Conservation (phyloP, 1,140 invertebrate genomes). For the Scaptomyza pallida region DNA sequence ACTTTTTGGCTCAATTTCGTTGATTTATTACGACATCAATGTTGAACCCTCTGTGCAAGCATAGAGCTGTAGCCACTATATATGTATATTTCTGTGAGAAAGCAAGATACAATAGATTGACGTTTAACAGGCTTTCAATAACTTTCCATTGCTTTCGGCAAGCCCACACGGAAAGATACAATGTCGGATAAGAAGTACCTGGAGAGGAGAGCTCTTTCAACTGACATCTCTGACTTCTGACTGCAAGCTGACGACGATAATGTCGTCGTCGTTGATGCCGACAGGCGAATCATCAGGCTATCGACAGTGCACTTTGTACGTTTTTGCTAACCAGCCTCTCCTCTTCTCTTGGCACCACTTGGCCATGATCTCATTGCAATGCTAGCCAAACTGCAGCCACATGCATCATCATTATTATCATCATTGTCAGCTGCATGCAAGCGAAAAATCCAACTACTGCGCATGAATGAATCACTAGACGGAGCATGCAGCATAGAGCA, state of each 20-base stretch:
- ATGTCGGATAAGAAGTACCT: slow-evolving; percentile 45
- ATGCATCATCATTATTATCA: slow-evolving; percentile 75
- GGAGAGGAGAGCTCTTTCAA: slow-evolving; percentile 27
- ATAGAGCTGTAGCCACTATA: slow-evolving; percentile 16
- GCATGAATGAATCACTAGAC: slow-evolving; percentile 72
- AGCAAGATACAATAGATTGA: slow-evolving; percentile 44
- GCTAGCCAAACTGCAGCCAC: slow-evolving; percentile 36
- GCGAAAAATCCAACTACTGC: slow-evolving; percentile 74
- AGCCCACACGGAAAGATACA: slow-evolving; percentile 65
- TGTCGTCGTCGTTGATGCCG: slow-evolving; percentile 68
- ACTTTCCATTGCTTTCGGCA: slow-evolving; percentile 64
- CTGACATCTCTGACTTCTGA: slow-evolving; percentile 70
- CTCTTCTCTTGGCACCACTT: too few species aligned
- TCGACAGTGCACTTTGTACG: slow-evolving; percentile 60
- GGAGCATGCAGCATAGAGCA: slow-evolving; percentile 18
- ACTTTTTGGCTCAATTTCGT: slow-evolving; percentile 13
- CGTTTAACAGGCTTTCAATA: slow-evolving; percentile 66
- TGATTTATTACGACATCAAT: slow-evolving; percentile 39
- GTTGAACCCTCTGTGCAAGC: slow-evolving; percentile 11
- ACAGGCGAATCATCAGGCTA: slow-evolving; percentile 73
- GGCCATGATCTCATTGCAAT: too few species aligned
- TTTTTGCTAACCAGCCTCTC: background rate
- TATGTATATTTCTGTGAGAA: slow-evolving; percentile 39
- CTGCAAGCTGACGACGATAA: slow-evolving; percentile 70
- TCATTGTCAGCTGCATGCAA: slow-evolving; percentile 66